Evolutionary conservation across 2,888 invertebrate genomes (phyloP), one percentile per base, ranked within the genome.

Genomic region (Cancer borealis): DNA sequence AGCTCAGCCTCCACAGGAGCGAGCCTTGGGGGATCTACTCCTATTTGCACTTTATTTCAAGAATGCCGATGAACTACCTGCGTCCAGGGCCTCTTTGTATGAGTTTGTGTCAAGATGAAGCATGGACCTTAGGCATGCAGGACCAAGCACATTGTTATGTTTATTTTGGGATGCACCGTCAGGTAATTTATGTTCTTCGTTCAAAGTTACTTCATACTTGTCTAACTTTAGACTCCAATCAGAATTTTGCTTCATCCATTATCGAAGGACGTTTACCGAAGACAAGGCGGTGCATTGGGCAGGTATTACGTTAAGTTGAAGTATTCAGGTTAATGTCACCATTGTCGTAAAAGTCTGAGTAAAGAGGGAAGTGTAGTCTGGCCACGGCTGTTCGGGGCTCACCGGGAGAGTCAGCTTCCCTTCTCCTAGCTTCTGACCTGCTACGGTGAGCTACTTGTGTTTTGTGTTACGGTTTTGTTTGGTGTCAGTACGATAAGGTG

Each of bases 291-390:
- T 73, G 73, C 73, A n/a, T 6, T 0, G 1, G n/a, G 73, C 73
- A 21, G n/a, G n/a, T 73, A n/a, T 26, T 26, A 73, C 73, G 21
- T 26, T 73, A n/a, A 73, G n/a, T 73, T 73, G n/a, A 26, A 73
- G 21, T 73, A 21, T 73, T 73, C 73, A 73, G 73, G 73, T 73
- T 26, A 3, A 73, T 6, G 17, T 73, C 26, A 26, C 73, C 26
- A 73, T 26, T 73, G 73, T 73, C 73, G 73, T 73, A 73, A 73
- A 54, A 21, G 73, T 73, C n/a, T 73, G 73, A 73, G 73, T 73
- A 73, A 6, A 73, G 26, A 6, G n/a, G 21, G n/a, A 54, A 8
- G 54, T 14, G 54, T 54, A 54, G 54, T 2, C 54, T 54, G 54
- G 54, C 54, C 54, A 73, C 6, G 73, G 26, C 21, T n/a, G n/a